Evolutionary conservation across 1,140 invertebrate genomes (phyloP).

Genomic region (Steinernema feltiae): DNA sequence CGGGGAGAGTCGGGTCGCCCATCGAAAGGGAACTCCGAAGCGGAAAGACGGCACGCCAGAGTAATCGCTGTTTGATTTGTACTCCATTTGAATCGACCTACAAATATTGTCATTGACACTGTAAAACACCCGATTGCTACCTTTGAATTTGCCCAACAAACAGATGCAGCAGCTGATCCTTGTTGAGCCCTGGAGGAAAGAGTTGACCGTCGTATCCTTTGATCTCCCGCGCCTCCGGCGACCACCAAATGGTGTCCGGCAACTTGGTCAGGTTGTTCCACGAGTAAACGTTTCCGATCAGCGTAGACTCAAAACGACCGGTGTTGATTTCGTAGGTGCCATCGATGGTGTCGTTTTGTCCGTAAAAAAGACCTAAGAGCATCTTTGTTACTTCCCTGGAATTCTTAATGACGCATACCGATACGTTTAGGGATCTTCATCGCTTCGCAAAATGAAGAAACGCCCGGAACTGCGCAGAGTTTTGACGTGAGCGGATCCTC

Average conservation of each 20-base stretch:
- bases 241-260: slow-evolving; percentile 36
- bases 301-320: slow-evolving; percentile 22
- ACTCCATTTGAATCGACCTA: slow-evolving; percentile 48
- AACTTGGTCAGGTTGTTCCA: slow-evolving; percentile 40
- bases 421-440: slow-evolving; percentile 44
- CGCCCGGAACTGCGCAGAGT: slow-evolving; percentile 36
- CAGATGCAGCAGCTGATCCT: slow-evolving; percentile 29
- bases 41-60: slow-evolving; percentile 40
- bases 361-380: slow-evolving; percentile 56
- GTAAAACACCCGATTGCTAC: slow-evolving; percentile 29
- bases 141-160: slow-evolving; percentile 50
- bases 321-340: slow-evolving; percentile 48
- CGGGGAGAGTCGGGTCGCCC: slow-evolving; percentile 38
- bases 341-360: slow-evolving; percentile 48
- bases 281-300: slow-evolving; percentile 42
- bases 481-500: slow-evolving; percentile 43
- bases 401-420: too few species aligned
- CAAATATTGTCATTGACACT: slow-evolving; percentile 21
- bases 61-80: slow-evolving; percentile 16
- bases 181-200: slow-evolving; percentile 43
- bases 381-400: too few species aligned
- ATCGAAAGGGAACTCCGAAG: slow-evolving; percentile 38
- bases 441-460: slow-evolving; percentile 41
- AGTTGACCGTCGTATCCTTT: slow-evolving; percentile 54
- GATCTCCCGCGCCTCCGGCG: slow-evolving; percentile 40